Percentiles rank a stretch among this genome's conserved stretches.
Conservation (phyloP, 2,888 invertebrate genomes). For the Buathra laborator region DNA sequence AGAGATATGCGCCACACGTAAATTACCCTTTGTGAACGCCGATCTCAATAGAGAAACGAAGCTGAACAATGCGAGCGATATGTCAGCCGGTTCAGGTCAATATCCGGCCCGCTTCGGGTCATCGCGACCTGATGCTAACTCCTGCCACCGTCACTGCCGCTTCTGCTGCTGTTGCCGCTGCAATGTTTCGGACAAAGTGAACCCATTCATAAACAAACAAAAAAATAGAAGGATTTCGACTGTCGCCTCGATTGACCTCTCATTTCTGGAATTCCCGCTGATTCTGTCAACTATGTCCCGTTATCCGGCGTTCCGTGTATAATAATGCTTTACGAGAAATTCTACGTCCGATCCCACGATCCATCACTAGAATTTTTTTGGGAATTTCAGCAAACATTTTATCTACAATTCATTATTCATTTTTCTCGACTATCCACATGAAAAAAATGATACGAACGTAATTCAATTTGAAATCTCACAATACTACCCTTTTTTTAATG, state of each 20-base stretch:
- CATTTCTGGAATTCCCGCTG: constrained; percentile 5
- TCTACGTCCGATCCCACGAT: constrained; percentile 14
- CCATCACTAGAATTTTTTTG: background rate
- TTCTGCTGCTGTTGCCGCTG: constrained; percentile 8
- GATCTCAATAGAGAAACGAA: constrained; percentile 74
- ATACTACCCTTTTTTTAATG: too few species aligned
- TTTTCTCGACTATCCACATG: background rate
- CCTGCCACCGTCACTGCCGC: constrained; percentile 19
- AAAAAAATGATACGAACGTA: too few species aligned
- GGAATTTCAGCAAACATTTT: background rate
- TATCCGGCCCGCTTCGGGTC: constrained; percentile 74
- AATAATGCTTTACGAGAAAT: constrained; percentile 29
- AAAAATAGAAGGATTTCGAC: constrained; percentile 10
- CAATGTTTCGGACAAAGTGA: constrained; percentile 15
- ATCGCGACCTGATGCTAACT: constrained; percentile 27
- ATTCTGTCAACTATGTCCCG: background rate
- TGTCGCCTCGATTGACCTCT: background rate
- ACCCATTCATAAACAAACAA: constrained; percentile 15
- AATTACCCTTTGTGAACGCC: constrained; percentile 72
- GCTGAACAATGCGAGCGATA: constrained; percentile 76
- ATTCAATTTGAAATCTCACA: too few species aligned
- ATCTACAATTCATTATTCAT: background rate
- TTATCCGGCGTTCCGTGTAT: background rate
- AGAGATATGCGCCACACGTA: constrained; percentile 74
- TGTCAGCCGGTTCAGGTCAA: constrained; percentile 75